These are phyloP conservation scores for Gambusia affinis DNA, from an alignment of 2,113 vertebrate genomes.

Conservation along the genomic window DNA sequence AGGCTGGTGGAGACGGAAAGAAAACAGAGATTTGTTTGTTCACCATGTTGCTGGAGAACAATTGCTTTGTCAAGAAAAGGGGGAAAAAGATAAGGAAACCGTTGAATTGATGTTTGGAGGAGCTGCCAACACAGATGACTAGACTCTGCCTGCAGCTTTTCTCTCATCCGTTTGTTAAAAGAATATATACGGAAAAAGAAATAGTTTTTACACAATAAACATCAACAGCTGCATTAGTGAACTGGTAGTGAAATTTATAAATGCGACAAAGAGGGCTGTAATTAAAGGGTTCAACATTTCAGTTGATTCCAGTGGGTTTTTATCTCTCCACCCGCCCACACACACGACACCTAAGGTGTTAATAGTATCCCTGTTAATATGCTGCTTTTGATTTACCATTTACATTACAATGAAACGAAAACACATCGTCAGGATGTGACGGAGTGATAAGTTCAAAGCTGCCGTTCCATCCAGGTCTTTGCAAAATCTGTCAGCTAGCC, in stretches of 20 bases:
- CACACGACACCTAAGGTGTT: constrained; percentile 58
- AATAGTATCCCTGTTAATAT: constrained; percentile 56
- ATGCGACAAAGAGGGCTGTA: constrained; percentile 40
- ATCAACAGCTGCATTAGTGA: constrained; percentile 41
- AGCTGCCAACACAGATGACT: constrained; percentile 70
- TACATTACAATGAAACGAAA: constrained; percentile 11
- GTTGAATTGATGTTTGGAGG: constrained; percentile 64
- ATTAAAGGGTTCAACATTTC: constrained; percentile 45
- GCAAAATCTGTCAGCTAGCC: constrained; percentile 47
- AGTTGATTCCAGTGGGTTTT: constrained; percentile 51
- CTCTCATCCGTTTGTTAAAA: constrained; percentile 46
- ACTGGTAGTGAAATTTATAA: constrained; percentile 46
- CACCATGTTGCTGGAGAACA: constrained; percentile 49
- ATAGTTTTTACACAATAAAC: constrained; percentile 48
- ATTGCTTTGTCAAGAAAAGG: constrained; percentile 52
- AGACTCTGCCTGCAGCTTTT: constrained; percentile 61
- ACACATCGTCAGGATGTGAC: constrained; percentile 15
- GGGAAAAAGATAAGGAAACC: constrained; percentile 8
- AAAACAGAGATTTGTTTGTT: constrained; percentile 67
- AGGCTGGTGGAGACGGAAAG: constrained; percentile 20
- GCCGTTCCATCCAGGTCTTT: constrained; percentile 28
- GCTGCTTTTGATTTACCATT: constrained; percentile 58
- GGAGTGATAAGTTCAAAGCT: constrained; percentile 17
- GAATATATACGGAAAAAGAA: constrained; percentile 53
- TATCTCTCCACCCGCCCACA: constrained; percentile 55